These are phyloP conservation scores for Aphidius colemani DNA, from an alignment of 2,888 invertebrate species.

Conservation along the genomic window DNA sequence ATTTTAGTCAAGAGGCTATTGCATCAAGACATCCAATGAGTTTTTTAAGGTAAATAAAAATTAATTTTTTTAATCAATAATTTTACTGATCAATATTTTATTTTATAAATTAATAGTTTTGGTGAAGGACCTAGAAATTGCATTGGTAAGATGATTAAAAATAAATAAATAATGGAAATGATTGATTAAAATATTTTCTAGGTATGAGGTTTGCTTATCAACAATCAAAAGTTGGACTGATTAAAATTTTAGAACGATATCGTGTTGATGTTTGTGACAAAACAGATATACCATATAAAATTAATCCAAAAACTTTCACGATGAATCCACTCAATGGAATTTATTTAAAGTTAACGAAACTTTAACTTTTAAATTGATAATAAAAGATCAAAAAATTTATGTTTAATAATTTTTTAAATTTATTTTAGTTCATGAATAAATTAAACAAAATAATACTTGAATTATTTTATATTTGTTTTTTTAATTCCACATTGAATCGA, in stretches of 20 bases:
- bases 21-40: conserved; percentile 41
- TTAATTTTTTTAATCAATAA: too few relatives aligned
- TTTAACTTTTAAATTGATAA: too few relatives aligned
- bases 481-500: too few relatives aligned
- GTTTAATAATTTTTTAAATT: too few relatives aligned
- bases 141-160: conserved; percentile 39
- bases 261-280: conserved; percentile 9
- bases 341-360: not conserved
- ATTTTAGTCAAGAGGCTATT: conserved; percentile 41
- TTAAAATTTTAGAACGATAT: conserved; percentile 3
- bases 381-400: too few relatives aligned
- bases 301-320: not conserved
- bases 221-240: conserved; percentile 1
- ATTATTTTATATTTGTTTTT: too few relatives aligned
- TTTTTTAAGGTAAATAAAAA: conserved; percentile 33
- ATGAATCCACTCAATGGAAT: conserved; percentile 1
- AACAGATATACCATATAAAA: conserved; percentile 4
- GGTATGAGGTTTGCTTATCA: conserved; percentile 1
- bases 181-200: too few relatives aligned
- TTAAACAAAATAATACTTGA: too few relatives aligned
- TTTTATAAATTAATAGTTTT: conserved; percentile 31
- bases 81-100: too few relatives aligned
- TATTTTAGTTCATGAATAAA: too few relatives aligned
- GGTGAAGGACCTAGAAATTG: conserved; percentile 54
- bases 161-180: not conserved